Conservation (phyloP, 2,797 vertebrate species). For the Leontopithecus rosalia region DNA sequence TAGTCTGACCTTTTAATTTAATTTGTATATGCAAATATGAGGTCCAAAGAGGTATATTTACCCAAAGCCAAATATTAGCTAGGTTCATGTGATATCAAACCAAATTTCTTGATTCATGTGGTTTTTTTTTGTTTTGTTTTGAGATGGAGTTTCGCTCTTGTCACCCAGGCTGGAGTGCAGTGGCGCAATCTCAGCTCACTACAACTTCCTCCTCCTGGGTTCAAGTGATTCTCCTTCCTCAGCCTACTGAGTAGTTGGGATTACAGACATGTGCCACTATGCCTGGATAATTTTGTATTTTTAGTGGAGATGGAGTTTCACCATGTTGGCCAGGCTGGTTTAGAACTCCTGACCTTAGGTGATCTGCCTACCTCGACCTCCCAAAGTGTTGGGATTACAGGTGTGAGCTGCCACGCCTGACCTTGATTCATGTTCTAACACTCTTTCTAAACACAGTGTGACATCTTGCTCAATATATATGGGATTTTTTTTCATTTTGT, state of each 20-base stretch:
- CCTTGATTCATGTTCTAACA: not conserved
- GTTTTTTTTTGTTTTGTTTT: not conserved
- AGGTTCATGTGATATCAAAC: not conserved
- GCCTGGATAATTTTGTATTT: not conserved
- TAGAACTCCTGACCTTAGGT: not conserved
- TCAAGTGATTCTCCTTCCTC: not conserved
- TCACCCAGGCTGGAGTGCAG: not conserved
- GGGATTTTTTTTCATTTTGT: constrained; percentile 41
- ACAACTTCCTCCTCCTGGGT: not conserved
- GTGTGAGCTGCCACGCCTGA: not conserved
- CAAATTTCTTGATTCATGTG: not conserved
- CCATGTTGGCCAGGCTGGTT: not conserved
- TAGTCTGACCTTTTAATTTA: constrained; percentile 13
- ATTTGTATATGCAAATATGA: not conserved
- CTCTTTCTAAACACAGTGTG: not conserved
- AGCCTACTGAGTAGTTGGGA: not conserved
- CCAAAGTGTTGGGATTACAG: not conserved
- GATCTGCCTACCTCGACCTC: not conserved
- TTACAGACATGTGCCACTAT: not conserved
- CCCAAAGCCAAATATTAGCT: constrained; percentile 18
- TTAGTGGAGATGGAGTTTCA: not conserved
- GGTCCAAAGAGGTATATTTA: not conserved
- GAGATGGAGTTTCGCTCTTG: not conserved
- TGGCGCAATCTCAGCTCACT: not conserved
- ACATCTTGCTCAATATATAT: constrained; percentile 26